Evolutionary conservation across 2,797 vertebrate species (phyloP), one percentile per base, ranked within the genome.

Genomic region (Megalops cyprinoides): DNA sequence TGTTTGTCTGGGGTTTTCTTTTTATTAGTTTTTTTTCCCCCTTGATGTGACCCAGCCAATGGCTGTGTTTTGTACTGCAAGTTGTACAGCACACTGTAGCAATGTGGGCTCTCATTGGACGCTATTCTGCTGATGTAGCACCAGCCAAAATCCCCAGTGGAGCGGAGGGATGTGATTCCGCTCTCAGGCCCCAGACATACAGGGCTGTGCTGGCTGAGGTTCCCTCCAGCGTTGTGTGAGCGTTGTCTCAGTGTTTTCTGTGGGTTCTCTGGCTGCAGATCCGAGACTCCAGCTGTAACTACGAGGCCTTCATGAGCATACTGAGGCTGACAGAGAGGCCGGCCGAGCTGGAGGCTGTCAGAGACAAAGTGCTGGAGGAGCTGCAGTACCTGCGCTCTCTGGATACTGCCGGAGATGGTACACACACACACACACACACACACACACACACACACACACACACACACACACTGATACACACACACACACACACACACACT

Each of bases 291-390:
- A 98, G 96, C 94, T 99, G 97, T 91, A 98, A 98, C 92, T 99
- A 99, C 82, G 98, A 99, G 96, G 98, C 98, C 93, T 99, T 99
- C 92, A 96, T 99, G 97, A 99, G 97, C 93, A 97, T 99, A 92
- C 95, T 99, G 92, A 99, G 99, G 93, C 92, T 99, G 94, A 98
- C 97, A 69, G 97, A 99, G 93, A 97, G 96, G 87, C 91, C 95
- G 53, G 84, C 95, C 23, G 98, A 99, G 89, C 92, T 99, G 87
- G 97, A 99, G 93, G 97, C 98, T 18, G 98, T 99, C 77, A 97
- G 96, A 91, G 98, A 99, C 94, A 98, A 97, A 90, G 97, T 97
- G 85, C 89, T 95, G 86, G 98, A 99, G 92, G 98, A 99, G 93
- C 92, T 99, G 84, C 98, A 97, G 86, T 97, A 97, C 91, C 96